These are phyloP conservation scores for Pogonocichla stellata DNA, from an alignment of 2,113 vertebrate genomes.

Conservation along the genomic window DNA sequence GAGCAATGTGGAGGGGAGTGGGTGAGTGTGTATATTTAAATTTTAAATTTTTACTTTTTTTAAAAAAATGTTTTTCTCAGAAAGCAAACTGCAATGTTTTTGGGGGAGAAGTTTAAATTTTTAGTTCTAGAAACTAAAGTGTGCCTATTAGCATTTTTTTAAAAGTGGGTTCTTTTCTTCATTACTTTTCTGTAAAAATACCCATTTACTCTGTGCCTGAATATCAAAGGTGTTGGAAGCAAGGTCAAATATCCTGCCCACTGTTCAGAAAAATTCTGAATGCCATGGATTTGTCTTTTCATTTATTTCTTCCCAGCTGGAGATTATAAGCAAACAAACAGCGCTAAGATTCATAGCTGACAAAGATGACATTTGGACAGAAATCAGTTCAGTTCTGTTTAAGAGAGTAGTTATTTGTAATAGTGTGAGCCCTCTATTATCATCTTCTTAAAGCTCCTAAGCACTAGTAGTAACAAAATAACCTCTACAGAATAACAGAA, in stretches of 20 bases:
- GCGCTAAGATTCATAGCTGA: background rate
- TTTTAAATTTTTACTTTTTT: background rate
- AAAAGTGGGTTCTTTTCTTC: background rate
- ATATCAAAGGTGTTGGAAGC: background rate
- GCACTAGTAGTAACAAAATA: background rate
- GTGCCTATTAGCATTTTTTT: background rate
- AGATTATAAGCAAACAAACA: background rate
- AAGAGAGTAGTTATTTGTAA: background rate
- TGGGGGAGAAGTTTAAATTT: background rate
- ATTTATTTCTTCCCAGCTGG: background rate
- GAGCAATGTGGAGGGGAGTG: rapidly evolving
- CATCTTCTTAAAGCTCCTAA: background rate
- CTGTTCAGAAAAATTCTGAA: background rate
- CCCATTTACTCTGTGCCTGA: background rate
- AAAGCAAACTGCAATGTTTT: background rate
- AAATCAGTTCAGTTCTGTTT: background rate
- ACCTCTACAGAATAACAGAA: background rate
- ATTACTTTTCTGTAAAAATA: background rate
- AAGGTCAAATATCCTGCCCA: background rate
- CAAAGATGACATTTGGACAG: background rate
- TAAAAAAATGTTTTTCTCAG: background rate
- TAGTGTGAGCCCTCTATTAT: background rate
- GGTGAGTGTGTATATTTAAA: background rate
- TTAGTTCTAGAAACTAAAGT: background rate
- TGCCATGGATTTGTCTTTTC: background rate